Evolutionary conservation across 2,888 invertebrate species (phyloP), one percentile per base, ranked within the genome.

Genomic region (Metacarcinus magister): DNA sequence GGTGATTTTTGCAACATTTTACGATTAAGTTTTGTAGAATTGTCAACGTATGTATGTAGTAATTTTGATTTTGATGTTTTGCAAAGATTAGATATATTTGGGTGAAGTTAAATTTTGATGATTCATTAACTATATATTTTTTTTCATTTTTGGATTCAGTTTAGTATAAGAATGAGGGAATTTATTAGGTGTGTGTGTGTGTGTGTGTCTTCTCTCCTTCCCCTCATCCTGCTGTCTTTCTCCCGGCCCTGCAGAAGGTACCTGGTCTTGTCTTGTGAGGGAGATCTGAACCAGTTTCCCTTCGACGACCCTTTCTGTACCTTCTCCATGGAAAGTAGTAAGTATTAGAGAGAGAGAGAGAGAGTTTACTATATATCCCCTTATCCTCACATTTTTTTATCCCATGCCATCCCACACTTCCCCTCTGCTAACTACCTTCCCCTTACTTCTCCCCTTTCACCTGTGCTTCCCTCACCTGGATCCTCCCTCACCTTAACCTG

Each of bases 261-360:
- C 98, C 98, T 99, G 97, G 99, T 99, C 97, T 98, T 99, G 97
- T 99, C 99, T 97, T 99, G 99, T 98, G 99, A 99, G 98, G 99
- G 99, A 97, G 98, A 99, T 98, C 98, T 99, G 97, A 99, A 99
- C 98, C 99, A 99, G 98, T 99, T 99, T 98, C 99, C 99, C 97
- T 99, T 99, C 98, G 99, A 99, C 98, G 99, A 99, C 98, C 99
- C 99, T 97, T 98, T 98, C 98, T 99, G 99, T 98, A 99, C 99
- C 98, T 99, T 99, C 98, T 99, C 99, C 97, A 98, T 99, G 98
- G 99, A 99, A 98, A 99, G 99, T 98, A 99, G 99, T 99, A 98
- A 99, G 99, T 99, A 94, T 8, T 19, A 23, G 67, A 67, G 67
- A 67, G 67, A 67, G 67, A 67, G 67, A 67, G 67, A 67, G 67